Base-by-base conservation (phyloP, 1,140 invertebrate genomes). In the Sycophila sp. region DNA sequence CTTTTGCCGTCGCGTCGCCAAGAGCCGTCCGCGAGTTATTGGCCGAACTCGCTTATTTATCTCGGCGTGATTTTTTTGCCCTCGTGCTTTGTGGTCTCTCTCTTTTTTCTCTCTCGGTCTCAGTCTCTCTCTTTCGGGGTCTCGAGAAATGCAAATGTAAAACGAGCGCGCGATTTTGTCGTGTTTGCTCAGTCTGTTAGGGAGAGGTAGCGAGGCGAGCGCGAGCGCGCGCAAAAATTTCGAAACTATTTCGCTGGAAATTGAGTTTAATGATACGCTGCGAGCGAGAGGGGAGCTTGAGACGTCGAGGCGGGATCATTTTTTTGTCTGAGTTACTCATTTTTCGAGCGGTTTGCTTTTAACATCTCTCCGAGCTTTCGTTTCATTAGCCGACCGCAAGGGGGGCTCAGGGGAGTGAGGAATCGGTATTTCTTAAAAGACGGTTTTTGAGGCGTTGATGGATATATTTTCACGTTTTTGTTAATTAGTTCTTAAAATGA, bases 301-400 rank as follows among this genome's bases (percentile, higher is more conserved):
- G n/a, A n/a, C n/a, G n/a, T n/a, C n/a, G n/a, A n/a, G n/a, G n/a
- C n/a, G n/a, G n/a, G n/a, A n/a, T n/a, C n/a, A n/a, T n/a, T n/a
- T n/a, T n/a, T n/a, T n/a, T n/a, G n/a, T n/a, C n/a, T n/a, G n/a
- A n/a, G n/a, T n/a, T n/a, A n/a, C n/a, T n/a, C n/a, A n/a, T n/a
- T n/a, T n/a, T n/a, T n/a, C n/a, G n/a, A n/a, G n/a, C n/a, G n/a
- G n/a, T n/a, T n/a, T n/a, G n/a, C n/a, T n/a, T 30, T 36, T 42
- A 28, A 34, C 22, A 28, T 22, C 32, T 49, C 30, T 32, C 45
- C 38, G 13, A 38, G 38, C 30, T 64, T 24, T 22, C 22, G 15
- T 51, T 64, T 53, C 32, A 64, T 64, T 64, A 64, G 34, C 13
- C 40, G 13, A 53, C 45, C 32, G 15, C 62, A 38, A 40, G 4